A percentile compares a stretch with the other conserved stretches of the same genome.
Evolutionary conservation across 2,888 invertebrate species (phyloP).

Genomic region (Ischnura elegans): DNA sequence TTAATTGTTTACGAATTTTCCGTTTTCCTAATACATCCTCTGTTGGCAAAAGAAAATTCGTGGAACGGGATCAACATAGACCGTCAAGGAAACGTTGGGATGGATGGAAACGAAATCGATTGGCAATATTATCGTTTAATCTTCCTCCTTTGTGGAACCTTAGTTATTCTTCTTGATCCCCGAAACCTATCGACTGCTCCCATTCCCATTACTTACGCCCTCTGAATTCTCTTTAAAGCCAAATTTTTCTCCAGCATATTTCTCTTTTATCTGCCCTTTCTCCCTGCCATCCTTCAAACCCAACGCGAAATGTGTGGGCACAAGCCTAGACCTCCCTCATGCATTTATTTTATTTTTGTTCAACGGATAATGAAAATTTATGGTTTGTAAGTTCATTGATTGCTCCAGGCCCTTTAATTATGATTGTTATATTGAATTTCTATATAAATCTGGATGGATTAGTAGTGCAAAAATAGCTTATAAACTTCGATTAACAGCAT

Average conservation of each 20-base stretch:
- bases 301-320: too few relatives aligned
- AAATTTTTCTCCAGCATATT: conserved; percentile 39
- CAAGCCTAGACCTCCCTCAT: too few relatives aligned
- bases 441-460: too few relatives aligned
- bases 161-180: background rate
- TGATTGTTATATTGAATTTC: too few relatives aligned
- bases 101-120: background rate
- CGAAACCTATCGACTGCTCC: background rate
- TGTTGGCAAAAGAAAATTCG: too few relatives aligned
- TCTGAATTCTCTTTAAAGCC: background rate
- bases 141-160: background rate
- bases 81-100: background rate
- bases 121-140: background rate
- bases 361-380: too few relatives aligned
- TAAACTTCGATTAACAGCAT: too few relatives aligned
- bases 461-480: too few relatives aligned
- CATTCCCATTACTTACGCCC: background rate
- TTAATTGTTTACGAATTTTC: background rate
- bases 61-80: background rate
- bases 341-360: too few relatives aligned
- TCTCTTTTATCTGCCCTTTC: background rate
- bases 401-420: too few relatives aligned
- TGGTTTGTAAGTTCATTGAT: too few relatives aligned
- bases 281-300: background rate
- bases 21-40: background rate